Evolutionary conservation across 2,797 vertebrate species (phyloP), one percentile per base, ranked within the genome.

Genomic region (Micromesistius poutassou): DNA sequence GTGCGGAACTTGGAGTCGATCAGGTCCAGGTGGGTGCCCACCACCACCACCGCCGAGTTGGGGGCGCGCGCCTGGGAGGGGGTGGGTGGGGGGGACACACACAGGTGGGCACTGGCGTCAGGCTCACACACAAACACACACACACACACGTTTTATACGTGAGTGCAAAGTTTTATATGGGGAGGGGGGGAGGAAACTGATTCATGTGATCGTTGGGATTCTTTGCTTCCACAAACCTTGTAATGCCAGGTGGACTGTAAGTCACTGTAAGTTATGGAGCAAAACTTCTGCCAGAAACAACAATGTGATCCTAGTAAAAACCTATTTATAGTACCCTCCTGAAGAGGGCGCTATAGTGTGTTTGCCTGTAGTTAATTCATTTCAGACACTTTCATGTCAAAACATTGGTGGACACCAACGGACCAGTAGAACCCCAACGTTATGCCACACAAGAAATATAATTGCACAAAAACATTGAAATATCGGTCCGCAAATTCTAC

Each of bases 1-100:
- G 94, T 95, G 0, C 97, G 97, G 85, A 99, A 99, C 83, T 96
- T 97, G 0, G 93, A 94, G 77, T 98, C 96, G 0, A 99, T 98
- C 50, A 98, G 92, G 89, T 99, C 97, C 86, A 99, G 90, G 88
- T 99, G 97, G 0, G 98, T 98, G 72, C 98, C 98, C 0, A 99
- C 95, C 50, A 99, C 97, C 77, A 99, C 78, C 84, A 99, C 98
- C 0, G 94, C 95, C 0, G 98, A 96, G 78, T 97, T 98, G 0
- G 97, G 97, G 25, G 98, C 97, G 66, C 97, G 96, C 22, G 98
- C 97, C 98, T 99, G 87, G 10, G 14, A 38, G 22, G 8, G 16
- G 38, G 28, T 0, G 72, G 0, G 50, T n/a, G 1, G 46, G 46
- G 46, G 46, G 46, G 55, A 62, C 7, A 62, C 55, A 62, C 55